Base-by-base conservation (phyloP, 1,140 invertebrate species). In the Augochlora pura region DNA sequence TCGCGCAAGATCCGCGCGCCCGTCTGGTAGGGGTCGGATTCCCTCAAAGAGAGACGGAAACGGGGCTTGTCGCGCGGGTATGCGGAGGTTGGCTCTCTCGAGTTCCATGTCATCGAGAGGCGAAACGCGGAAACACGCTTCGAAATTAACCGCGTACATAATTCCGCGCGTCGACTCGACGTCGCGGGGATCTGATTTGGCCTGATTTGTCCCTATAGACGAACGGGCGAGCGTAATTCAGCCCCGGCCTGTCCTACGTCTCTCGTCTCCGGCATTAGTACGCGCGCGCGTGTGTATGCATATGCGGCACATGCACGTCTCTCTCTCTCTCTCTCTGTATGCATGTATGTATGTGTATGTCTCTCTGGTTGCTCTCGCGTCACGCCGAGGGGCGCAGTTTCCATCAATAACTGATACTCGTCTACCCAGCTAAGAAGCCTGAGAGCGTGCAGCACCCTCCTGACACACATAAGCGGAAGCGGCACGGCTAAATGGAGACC, bases 321-420 rank as follows among this genome's bases (percentile, higher is more conserved):
- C n/a, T n/a, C n/a, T n/a, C 52, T 21, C 18, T 21, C 18, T 25
- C 70, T 62, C n/a, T n/a, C n/a, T 32, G 32, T 32, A 32, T 32
- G 4, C 4, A 32, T 32, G 4, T 32, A 32, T 32, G 4, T 32
- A 32, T 32, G 4, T 32, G 32, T 32, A 32, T 32, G 4, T 32
- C 32, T 32, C 32, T 32, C 32, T 32, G 32, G 32, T 32, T 32
- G 32, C 64, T n/a, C 71, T 38, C 46, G 23, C 52, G 67, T 38
- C 27, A 16, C 42, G 16, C 7, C 49, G 65, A 66, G 46, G 21
- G 0, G 77, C 42, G 69, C 54, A 79, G 74, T 80, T 84, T 66
- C 84, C 84, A 88, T 88, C 88, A 86, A 88, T 86, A 87, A 90
- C 87, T 89, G 84, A 84, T 90, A 89, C 86, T 87, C 85, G 81